These are phyloP conservation scores for Caretta caretta DNA, from an alignment of 2,113 vertebrate species.

Conservation along the genomic window DNA sequence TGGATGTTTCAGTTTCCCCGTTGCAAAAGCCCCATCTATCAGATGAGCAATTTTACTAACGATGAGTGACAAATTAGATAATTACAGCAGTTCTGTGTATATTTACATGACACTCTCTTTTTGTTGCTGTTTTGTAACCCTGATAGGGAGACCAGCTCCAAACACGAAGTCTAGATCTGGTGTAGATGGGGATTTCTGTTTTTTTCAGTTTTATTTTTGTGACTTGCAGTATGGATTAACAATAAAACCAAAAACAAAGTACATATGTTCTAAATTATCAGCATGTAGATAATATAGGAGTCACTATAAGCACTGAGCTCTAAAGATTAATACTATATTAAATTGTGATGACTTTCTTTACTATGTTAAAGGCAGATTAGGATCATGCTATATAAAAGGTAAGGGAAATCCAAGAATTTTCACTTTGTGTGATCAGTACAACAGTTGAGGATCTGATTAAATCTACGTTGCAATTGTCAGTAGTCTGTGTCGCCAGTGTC, in stretches of 20 bases:
- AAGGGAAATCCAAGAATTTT: not conserved
- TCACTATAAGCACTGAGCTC: not conserved
- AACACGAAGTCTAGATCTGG: not conserved
- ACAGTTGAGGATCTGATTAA: not conserved
- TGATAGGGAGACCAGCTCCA: not conserved
- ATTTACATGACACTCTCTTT: not conserved
- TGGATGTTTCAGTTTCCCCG: not conserved
- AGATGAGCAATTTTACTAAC: not conserved
- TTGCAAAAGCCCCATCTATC: not conserved
- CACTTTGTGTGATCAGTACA: not conserved
- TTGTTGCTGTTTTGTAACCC: constrained; percentile 28
- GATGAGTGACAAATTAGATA: not conserved
- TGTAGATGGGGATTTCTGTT: not conserved
- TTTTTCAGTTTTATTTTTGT: not conserved
- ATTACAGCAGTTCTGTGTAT: not conserved
- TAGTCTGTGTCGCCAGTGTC: not conserved
- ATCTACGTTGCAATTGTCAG: not conserved
- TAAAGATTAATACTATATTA: not conserved
- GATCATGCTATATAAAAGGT: not conserved
- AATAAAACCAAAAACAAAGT: not conserved
- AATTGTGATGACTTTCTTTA: not conserved
- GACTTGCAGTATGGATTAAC: not conserved
- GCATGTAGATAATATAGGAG: not conserved
- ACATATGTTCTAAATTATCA: not conserved
- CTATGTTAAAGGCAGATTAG: not conserved